phyloP scores from a whole-genome alignment of 2,797 vertebrate species.

The Varecia variegata region DNA sequence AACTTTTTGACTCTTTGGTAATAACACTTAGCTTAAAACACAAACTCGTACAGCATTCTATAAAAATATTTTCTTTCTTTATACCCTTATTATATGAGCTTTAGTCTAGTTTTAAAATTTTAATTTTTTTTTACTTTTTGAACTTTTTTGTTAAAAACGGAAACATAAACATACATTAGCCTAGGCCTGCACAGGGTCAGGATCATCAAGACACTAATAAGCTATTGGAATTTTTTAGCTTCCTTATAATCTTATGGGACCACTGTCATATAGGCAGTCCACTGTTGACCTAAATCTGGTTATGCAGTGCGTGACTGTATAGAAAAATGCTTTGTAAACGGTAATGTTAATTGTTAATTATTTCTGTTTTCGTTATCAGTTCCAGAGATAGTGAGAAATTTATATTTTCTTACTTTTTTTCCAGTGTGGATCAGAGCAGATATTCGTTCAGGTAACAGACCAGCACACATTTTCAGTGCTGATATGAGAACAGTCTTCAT shows the following conservation, averaged over 20 bases:
- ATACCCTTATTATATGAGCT: neutral
- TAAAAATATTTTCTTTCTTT: neutral
- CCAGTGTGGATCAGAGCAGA: neutral
- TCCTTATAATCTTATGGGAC: neutral
- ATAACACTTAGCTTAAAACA: neutral
- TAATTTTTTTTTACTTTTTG: neutral
- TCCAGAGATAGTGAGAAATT: neutral
- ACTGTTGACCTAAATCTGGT: neutral
- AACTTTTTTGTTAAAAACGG: neutral
- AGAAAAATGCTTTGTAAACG: neutral
- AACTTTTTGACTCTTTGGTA: neutral
- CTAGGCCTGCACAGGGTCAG: neutral
- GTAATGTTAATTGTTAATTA: neutral
- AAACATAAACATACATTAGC: neutral
- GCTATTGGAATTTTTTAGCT: neutral
- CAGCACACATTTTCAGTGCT: neutral
- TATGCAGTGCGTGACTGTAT: neutral
- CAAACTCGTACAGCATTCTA: neutral
- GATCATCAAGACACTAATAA: neutral
- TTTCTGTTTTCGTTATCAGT: neutral
- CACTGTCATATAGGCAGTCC: neutral
- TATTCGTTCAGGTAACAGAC: neutral
- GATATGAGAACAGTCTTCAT: neutral
- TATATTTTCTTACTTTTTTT: neutral
- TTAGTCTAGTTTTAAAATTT: neutral